Conservation (phyloP, 2,888 invertebrate species). For the Ectemnius continuus region DNA sequence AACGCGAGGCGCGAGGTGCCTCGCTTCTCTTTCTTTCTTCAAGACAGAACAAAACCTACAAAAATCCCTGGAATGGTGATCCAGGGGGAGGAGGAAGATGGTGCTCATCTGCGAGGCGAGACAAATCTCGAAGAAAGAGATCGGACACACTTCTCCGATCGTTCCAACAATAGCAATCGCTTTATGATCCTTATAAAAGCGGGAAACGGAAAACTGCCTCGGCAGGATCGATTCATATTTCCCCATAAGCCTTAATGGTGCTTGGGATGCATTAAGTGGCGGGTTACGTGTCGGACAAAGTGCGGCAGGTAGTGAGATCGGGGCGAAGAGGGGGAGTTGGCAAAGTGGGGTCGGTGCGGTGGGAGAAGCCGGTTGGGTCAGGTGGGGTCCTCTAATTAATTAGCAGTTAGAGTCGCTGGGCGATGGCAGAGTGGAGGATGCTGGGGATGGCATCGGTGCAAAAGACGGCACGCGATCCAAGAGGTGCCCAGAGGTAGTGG, state of each 20-base stretch:
- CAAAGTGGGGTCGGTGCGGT: constrained; percentile 32
- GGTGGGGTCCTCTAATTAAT: constrained; percentile 74
- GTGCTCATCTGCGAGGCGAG: constrained; percentile 60
- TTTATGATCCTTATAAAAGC: no score
- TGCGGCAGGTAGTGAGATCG: not conserved
- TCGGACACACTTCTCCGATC: no score
- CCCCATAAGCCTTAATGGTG: no score
- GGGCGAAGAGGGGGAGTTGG: constrained; percentile 7
- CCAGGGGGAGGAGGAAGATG: constrained; percentile 32
- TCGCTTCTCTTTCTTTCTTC: constrained; percentile 46
- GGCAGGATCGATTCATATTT: not conserved
- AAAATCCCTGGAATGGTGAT: constrained; percentile 16
- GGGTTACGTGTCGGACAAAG: no score
- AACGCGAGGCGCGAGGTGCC: constrained; percentile 65
- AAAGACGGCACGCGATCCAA: constrained; percentile 71
- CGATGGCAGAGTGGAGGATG: not conserved
- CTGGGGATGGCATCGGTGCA: constrained; percentile 2
- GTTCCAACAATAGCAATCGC: no score
- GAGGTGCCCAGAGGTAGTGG: constrained; percentile 27
- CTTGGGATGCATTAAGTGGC: no score
- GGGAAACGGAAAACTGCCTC: no score
- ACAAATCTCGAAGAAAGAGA: constrained; percentile 57
- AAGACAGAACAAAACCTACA: constrained; percentile 38
- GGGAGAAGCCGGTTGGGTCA: constrained; percentile 36
- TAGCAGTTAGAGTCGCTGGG: constrained; percentile 72